Evolutionary conservation across 2,797 vertebrate species (phyloP), one percentile per base, ranked within the genome.

Genomic region (Chloroceryle amazona): DNA sequence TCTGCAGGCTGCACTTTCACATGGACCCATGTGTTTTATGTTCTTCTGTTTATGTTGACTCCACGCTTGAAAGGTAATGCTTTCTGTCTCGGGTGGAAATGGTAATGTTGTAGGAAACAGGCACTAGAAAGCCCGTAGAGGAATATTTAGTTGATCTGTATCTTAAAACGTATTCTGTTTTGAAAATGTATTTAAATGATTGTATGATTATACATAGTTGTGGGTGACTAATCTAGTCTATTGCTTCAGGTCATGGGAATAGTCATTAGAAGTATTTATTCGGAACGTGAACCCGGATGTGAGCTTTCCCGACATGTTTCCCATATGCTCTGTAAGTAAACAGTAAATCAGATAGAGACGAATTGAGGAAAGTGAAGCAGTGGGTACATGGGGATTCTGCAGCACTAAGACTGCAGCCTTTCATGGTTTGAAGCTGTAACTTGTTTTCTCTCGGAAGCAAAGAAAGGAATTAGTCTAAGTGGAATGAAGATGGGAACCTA

Each of bases 181-280:
- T 95, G 93, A 91, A 95, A 95, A 92, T 44, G 55, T 88, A 95
- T 95, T 96, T 96, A 96, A 91, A 95, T 94, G 62, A 80, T 78
- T 54, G 82, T 79, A 57, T 94, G 91, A 89, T 95, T 91, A 84
- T 81, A 94, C 94, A 93, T 95, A 93, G 88, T 90, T 96, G 95
- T 89, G 96, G 95, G 93, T 74, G 26, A 96, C 93, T 97, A 96
- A 97, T 95, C 66, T 86, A 95, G 91, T 93, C 82, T 95, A 66
- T 97, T 93, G 95, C 96, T 96, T 86, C 96, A 96, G 96, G 95
- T 96, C 95, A 97, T 96, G 94, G 91, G 94, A 96, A 95, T 95
- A 96, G 88, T 96, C 90, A 82, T 97, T 94, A 97, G 97, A 93
- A 96, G 81, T 92, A 92, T 96, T 96, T 94, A 89, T 90, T 96